A percentile compares a stretch with the other conserved stretches of the same genome.
These are phyloP conservation scores for Calyptomena viridis DNA, from an alignment of 2,113 vertebrate genomes.

Conservation along the genomic window DNA sequence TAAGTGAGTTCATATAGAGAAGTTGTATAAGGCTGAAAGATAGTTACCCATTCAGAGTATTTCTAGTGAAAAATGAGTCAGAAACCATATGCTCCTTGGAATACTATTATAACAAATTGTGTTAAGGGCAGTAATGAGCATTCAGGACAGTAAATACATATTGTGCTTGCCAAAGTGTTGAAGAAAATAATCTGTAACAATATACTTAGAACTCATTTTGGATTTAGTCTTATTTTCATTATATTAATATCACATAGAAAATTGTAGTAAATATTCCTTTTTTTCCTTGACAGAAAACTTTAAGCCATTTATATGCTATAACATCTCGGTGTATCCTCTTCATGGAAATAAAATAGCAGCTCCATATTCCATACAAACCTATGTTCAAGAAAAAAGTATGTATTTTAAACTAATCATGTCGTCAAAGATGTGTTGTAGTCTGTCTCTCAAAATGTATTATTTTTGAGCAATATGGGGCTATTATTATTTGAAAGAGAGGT, in stretches of 20 bases:
- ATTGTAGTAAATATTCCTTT: background rate
- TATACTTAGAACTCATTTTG: background rate
- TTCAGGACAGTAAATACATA: background rate
- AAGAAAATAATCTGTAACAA: background rate
- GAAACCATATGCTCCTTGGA: background rate
- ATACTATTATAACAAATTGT: background rate
- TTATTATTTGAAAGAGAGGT: background rate
- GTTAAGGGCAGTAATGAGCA: background rate
- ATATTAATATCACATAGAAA: background rate
- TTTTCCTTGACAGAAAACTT: slow-evolving; percentile 61
- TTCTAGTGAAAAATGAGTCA: background rate
- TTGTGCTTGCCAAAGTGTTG: background rate
- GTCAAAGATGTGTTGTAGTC: background rate
- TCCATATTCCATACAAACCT: slow-evolving; percentile 57
- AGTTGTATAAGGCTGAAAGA: background rate
- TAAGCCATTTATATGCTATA: slow-evolving; percentile 65
- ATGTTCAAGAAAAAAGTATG: slow-evolving; percentile 67
- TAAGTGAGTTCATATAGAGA: background rate
- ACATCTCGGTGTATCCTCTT: slow-evolving; percentile 75
- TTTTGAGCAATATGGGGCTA: background rate
- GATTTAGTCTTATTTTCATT: background rate
- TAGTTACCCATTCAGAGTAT: background rate
- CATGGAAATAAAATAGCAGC: slow-evolving; percentile 2
- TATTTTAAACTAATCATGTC: background rate
- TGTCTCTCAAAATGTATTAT: background rate